Evolutionary conservation across 1,140 invertebrate genomes (phyloP).

Genomic region (Eriocheir sinensis): DNA sequence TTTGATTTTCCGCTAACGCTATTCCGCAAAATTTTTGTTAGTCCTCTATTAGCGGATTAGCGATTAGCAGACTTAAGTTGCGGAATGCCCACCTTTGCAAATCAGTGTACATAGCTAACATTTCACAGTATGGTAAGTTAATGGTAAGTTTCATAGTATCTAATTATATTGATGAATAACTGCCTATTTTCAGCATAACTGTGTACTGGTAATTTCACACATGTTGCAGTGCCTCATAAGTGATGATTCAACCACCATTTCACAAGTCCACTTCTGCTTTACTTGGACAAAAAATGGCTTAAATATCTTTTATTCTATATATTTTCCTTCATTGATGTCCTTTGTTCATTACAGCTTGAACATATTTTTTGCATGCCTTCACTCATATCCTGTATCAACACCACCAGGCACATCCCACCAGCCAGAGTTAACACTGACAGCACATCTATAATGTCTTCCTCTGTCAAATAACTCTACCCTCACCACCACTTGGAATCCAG

Average conservation of each 20-base stretch:
- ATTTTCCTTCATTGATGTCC: slow-evolving; percentile 7
- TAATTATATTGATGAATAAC: not conserved
- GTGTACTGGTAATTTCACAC: slow-evolving; percentile 14
- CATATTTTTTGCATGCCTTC: slow-evolving; percentile 31
- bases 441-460: slow-evolving; percentile 23
- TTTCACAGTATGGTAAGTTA: not conserved
- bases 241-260: slow-evolving; percentile 23
- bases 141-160: slow-evolving; percentile 9
- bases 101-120: not conserved
- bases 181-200: not conserved
- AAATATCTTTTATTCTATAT: not conserved
- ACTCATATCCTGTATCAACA: slow-evolving; percentile 38
- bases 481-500: not conserved
- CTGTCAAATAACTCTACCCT: not conserved
- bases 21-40: too few species aligned
- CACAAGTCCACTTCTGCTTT: slow-evolving; percentile 18
- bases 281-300: slow-evolving; percentile 27
- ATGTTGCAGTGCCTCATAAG: not conserved
- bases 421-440: not conserved
- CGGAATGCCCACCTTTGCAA: too few species aligned
- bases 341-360: slow-evolving; percentile 40
- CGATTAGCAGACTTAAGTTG: too few species aligned
- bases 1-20: too few species aligned
- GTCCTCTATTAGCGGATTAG: too few species aligned
- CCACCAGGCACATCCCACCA: not conserved